Percentiles rank a stretch among this genome's conserved stretches.
Evolutionary conservation across 2,797 vertebrate genomes (phyloP).

Genomic region (Vultur gryphus): DNA sequence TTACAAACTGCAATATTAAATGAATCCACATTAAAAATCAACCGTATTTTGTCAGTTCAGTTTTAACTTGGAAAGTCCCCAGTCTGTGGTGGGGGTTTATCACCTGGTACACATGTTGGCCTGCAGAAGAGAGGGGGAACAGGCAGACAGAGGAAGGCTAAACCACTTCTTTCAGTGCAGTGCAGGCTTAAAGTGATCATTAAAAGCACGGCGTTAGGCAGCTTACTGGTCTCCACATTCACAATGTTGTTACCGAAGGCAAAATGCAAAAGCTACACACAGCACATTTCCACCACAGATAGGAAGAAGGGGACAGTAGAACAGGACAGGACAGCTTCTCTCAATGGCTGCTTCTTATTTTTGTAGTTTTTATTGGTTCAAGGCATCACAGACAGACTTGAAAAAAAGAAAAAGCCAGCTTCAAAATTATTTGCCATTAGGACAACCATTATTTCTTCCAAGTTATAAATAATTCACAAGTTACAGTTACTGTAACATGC

Average conservation of each 20-base stretch:
- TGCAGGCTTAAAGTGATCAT: background rate
- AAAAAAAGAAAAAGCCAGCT: background rate
- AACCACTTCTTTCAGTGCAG: background rate
- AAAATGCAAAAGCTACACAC: background rate
- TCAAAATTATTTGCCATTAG: background rate
- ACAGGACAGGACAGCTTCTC: background rate
- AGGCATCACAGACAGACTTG: background rate
- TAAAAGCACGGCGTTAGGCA: background rate
- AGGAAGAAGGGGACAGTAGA: background rate
- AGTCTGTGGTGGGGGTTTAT: rapidly evolving
- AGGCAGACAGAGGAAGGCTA: background rate
- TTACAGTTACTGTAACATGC: background rate
- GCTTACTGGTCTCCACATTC: background rate
- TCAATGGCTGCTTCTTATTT: background rate
- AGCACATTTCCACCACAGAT: background rate
- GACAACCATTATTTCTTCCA: background rate
- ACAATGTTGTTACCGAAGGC: rapidly evolving
- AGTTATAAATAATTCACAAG: slow-evolving; percentile 30
- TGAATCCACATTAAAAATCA: background rate
- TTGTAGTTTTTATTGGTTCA: background rate
- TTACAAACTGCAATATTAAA: background rate
- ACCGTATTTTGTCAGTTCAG: background rate
- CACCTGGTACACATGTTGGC: background rate
- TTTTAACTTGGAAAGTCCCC: background rate
- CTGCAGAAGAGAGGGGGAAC: background rate